Base-by-base conservation (phyloP, 2,888 invertebrate species). In the Iphiclides podalirius region DNA sequence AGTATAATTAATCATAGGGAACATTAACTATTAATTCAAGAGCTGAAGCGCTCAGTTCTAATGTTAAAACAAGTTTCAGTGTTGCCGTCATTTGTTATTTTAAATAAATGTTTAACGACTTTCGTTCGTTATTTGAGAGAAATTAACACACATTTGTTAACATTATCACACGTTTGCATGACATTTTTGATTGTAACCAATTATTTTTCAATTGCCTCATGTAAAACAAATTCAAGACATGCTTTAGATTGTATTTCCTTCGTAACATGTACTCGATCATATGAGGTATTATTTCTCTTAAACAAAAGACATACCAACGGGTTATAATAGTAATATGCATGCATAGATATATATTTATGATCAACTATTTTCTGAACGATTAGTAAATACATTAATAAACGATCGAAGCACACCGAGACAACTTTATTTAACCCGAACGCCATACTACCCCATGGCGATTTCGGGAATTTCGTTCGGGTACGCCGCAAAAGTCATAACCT, bases 401-500 rank as follows among this genome's bases (percentile, higher is more conserved):
- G n/a, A n/a, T n/a, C n/a, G n/a, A n/a, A n/a, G n/a, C n/a, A n/a
- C n/a, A 31, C 31, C 31, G 12, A 8, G 31, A 31, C 31, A 11
- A 11, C 31, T 31, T 31, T 12, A 36, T 36, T n/a, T 3, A 9
- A 43, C 16, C 31, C 17, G 14, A 44, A 39, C 39, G 28, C 39
- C 15, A 44, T 39, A 44, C n/a, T 11, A 31, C 44, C 33, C 31
- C 37, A 51, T 48, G 45, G 38, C 53, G 50, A 54, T 48, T 46
- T 26, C 40, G 34, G 43, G 53, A 53, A 62, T 62, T 26, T 57
- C 53, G 54, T 43, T 64, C 63, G 64, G 60, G 54, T 63, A 67
- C 69, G 64, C 69, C 70, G 69, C 70, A 65, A 67, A 71, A 66
- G 70, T 71, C 72, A 79, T 80, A 85, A 85, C 86, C 82, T 85